These are phyloP conservation scores for Ambastaia sidthimunki DNA, from an alignment of 2,797 vertebrate species.

Conservation along the genomic window DNA sequence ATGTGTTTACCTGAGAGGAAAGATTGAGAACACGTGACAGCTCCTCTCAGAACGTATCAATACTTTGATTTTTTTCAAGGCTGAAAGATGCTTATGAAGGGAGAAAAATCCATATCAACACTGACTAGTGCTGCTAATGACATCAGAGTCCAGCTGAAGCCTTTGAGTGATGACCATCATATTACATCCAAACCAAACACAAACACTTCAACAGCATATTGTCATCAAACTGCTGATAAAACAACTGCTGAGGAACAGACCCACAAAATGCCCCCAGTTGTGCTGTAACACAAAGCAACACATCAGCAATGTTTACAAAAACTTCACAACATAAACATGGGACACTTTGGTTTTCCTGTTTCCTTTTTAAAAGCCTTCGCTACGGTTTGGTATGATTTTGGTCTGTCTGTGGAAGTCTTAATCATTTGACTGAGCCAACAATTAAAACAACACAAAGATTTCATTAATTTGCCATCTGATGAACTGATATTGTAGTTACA, in stretches of 20 bases:
- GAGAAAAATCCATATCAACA: constrained; percentile 70
- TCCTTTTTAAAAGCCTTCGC: no score
- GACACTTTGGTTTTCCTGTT: not conserved
- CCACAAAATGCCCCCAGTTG: constrained; percentile 17
- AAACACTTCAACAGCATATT: constrained; percentile 73
- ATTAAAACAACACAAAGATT: no score
- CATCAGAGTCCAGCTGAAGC: constrained; percentile 73
- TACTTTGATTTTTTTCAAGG: constrained; percentile 68
- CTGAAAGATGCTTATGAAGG: constrained; percentile 66
- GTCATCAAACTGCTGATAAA: constrained; percentile 60
- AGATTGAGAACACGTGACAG: constrained; percentile 57
- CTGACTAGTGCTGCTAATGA: constrained; percentile 77
- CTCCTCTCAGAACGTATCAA: constrained; percentile 80
- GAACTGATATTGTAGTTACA: no score
- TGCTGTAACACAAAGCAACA: constrained; percentile 28
- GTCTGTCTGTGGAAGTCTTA: no score
- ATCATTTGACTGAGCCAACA: no score
- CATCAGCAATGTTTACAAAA: constrained; percentile 25
- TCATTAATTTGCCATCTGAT: no score
- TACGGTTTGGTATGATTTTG: no score
- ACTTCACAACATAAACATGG: not conserved
- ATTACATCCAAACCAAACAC: constrained; percentile 71
- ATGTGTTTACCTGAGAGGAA: constrained; percentile 59
- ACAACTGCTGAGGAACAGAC: constrained; percentile 36
- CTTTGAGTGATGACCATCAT: constrained; percentile 70